Evolutionary conservation across 2,113 vertebrate genomes (phyloP).

Genomic region (Cyprinodon variegatus): DNA sequence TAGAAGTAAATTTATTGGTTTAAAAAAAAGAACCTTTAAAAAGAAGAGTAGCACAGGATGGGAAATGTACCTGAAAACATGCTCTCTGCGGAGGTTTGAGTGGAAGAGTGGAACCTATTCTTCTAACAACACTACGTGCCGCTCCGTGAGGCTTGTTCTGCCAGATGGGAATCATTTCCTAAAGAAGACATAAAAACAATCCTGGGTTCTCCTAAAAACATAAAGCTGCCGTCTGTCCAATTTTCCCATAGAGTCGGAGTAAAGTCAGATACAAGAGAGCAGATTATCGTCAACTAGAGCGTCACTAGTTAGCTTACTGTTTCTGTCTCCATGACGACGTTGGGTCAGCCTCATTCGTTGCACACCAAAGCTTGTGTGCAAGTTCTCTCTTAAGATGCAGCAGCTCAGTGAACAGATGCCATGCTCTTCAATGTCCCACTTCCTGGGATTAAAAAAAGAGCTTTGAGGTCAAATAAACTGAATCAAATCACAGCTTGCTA

Average conservation of each 20-base stretch:
- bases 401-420: constrained; percentile 58
- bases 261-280: neutral
- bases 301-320: constrained; percentile 82
- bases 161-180: constrained; percentile 95
- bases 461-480: constrained; percentile 40
- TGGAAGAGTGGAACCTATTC: constrained; percentile 93
- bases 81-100: constrained; percentile 92
- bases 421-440: constrained; percentile 35
- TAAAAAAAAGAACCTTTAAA: neutral
- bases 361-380: constrained; percentile 39
- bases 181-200: constrained; percentile 8
- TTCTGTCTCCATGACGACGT: constrained; percentile 85
- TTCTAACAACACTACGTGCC: constrained; percentile 93
- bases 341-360: constrained; percentile 44
- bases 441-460: constrained; percentile 33
- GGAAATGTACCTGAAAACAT: constrained; percentile 88
- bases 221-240: too few relatives aligned
- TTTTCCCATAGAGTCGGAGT: neutral
- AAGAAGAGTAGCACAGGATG: neutral
- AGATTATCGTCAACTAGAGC: too few relatives aligned
- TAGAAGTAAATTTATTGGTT: neutral
- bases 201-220: neutral
- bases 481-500: too few relatives aligned
- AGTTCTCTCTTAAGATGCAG: constrained; percentile 20
- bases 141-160: constrained; percentile 96